Evolutionary conservation across 2,888 invertebrate species (phyloP), one percentile per base, ranked within the genome.

Genomic region (Oligia latruncula): DNA sequence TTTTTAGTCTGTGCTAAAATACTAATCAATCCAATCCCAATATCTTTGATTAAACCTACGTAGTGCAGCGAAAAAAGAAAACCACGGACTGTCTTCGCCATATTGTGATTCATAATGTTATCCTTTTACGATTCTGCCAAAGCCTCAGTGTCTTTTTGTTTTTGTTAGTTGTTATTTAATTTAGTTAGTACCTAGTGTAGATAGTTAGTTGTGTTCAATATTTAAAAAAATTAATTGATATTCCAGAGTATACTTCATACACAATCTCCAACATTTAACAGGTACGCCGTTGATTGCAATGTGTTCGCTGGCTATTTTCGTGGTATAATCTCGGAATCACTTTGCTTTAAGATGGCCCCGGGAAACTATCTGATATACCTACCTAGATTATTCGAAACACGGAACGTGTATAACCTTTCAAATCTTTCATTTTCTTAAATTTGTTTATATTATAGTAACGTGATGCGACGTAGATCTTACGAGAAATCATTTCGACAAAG

Each of bases 321-420:
- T 74, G n/a, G 46, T 71, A 55, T 60, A 40, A 58, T 82, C 66
- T 74, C 66, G 40, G 9, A 84, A 80, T 58, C 67, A 79, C 55
- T 68, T 65, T 65, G 71, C 71, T 68, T 71, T 67, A 80, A 52
- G 49, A 72, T 62, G 6, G 81, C 55, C 84, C 15, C 4, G 65
- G 74, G 74, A 84, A 64, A 74, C 67, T 58, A 74, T 74, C 49
- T 58, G 62, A 74, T 74, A 71, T 74, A 29, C 29, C 29, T 29
- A 29, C 29, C 29, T 29, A 67, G 64, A 75, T 79, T 58, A 52
- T 80, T 71, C 55, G 20, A 79, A 79, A 72, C 62, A 46, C 5
- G 35, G 29, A n/a, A 64, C 58, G 23, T 64, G 35, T 35, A 78
- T 65, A 43, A 23, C 58, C 35, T 67, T 74, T 66, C 1, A 60